Conservation (phyloP, 1,140 invertebrate species). For the Macrosteles quadrilineatus region DNA sequence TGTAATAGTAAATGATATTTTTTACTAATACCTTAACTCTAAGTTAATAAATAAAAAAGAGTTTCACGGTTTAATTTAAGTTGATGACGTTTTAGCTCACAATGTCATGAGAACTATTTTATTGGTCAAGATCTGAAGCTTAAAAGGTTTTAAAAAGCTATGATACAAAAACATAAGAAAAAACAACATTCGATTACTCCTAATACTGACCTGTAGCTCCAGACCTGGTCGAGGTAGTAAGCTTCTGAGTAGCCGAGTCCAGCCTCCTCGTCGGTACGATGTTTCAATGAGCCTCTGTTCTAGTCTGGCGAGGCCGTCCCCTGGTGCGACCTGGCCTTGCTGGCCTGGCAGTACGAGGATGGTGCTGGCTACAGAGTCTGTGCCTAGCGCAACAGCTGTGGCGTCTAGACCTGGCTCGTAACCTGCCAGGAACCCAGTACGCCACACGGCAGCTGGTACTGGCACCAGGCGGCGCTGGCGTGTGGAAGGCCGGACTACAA, state of each 20-base stretch:
- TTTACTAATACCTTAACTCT: too few relatives aligned
- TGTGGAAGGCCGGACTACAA: slow-evolving; percentile 75
- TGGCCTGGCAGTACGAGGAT: slow-evolving; percentile 79
- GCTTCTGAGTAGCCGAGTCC: slow-evolving; percentile 70
- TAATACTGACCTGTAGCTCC: slow-evolving; percentile 64
- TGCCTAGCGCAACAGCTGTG: slow-evolving; percentile 71
- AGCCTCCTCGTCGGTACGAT: slow-evolving; percentile 65
- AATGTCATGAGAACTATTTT: too few relatives aligned
- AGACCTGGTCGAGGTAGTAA: slow-evolving; percentile 70
- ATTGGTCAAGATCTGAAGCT: too few relatives aligned
- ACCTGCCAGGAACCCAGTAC: slow-evolving; percentile 72
- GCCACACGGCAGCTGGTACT: slow-evolving; percentile 77
- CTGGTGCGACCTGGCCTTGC: slow-evolving; percentile 68
- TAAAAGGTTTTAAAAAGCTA: too few relatives aligned
- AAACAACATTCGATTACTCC: too few relatives aligned
- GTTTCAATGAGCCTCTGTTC: slow-evolving; percentile 67
- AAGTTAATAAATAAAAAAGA: too few relatives aligned
- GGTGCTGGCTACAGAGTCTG: slow-evolving; percentile 69
- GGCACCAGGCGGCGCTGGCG: slow-evolving; percentile 75
- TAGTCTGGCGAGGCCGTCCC: slow-evolving; percentile 70
- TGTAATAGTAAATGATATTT: too few relatives aligned
- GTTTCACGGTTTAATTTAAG: too few relatives aligned
- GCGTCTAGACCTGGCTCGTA: slow-evolving; percentile 81
- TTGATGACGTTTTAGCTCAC: too few relatives aligned
- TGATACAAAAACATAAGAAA: too few relatives aligned